Evolutionary conservation across 1,140 invertebrate species (phyloP).

Genomic region (Cherax quadricarinatus): DNA sequence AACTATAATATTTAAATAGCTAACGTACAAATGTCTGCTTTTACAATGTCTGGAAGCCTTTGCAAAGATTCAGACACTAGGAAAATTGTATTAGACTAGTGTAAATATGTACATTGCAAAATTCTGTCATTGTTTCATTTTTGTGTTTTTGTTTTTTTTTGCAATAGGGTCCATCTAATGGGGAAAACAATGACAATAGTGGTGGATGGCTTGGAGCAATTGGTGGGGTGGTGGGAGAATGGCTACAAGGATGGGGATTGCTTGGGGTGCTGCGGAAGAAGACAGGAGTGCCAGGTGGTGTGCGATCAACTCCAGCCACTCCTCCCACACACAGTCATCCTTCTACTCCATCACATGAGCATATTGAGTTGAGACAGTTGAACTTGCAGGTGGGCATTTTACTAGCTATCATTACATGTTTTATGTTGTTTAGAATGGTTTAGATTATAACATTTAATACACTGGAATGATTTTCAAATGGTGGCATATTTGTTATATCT

Average conservation of each 20-base stretch:
- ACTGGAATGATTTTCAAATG: not conserved
- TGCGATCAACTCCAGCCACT: conserved; percentile 41
- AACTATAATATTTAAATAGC: too few species aligned
- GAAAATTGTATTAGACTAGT: too few species aligned
- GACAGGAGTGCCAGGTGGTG: conserved; percentile 43
- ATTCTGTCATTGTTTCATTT: too few species aligned
- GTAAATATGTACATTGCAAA: too few species aligned
- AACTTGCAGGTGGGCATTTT: conserved; percentile 48
- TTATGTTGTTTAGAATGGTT: not conserved
- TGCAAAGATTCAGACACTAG: too few species aligned
- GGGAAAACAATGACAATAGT: not conserved
- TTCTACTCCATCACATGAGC: conserved; percentile 50
- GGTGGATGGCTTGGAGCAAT: not conserved
- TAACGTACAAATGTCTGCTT: too few species aligned
- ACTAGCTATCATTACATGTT: not conserved
- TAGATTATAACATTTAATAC: not conserved
- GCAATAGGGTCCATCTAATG: not conserved
- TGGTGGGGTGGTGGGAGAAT: conserved; percentile 67
- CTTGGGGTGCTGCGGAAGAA: conserved; percentile 60
- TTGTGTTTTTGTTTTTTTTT: not conserved
- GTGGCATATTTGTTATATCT: not conserved
- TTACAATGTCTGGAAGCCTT: too few species aligned
- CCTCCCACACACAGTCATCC: conserved; percentile 62
- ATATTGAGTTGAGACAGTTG: conserved; percentile 51
- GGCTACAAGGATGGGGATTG: conserved; percentile 70